Percentiles rank a stretch among this genome's conserved stretches.
phyloP scores from a whole-genome alignment of 2,888 invertebrate genomes.

The Cylloceria caligata region DNA sequence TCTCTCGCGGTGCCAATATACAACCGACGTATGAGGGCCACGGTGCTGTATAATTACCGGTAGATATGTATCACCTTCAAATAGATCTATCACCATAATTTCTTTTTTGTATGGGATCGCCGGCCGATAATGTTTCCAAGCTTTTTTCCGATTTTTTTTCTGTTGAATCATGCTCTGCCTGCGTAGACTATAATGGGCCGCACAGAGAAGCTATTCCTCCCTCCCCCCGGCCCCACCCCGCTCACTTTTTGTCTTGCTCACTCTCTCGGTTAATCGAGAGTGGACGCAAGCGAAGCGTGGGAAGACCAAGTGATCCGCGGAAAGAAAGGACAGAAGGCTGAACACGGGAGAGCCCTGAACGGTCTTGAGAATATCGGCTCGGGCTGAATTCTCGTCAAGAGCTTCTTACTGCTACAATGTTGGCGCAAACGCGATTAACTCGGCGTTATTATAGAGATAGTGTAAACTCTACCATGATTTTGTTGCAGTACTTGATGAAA shows the following conservation, averaged over 20 bases:
- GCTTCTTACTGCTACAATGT: slow-evolving; percentile 18
- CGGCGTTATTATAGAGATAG: neutral
- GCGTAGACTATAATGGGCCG: slow-evolving; percentile 35
- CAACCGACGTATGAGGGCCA: neutral
- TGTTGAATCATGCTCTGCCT: slow-evolving; percentile 55
- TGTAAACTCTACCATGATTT: neutral
- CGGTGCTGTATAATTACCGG: neutral
- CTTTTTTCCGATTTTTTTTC: slow-evolving; percentile 36
- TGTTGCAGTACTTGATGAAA: too few relatives aligned
- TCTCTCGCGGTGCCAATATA: too few relatives aligned
- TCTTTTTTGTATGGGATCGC: slow-evolving; percentile 11
- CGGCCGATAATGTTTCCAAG: slow-evolving; percentile 3
- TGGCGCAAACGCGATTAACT: slow-evolving; percentile 5
- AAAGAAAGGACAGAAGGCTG: slow-evolving; percentile 22
- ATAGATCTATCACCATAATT: slow-evolving; percentile 34
- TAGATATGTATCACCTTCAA: neutral
- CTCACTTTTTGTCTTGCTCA: neutral
- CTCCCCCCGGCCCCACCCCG: neutral
- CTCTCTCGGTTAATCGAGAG: slow-evolving; percentile 61
- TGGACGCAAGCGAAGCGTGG: slow-evolving; percentile 66
- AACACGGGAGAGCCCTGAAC: slow-evolving; percentile 21
- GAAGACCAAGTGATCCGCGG: slow-evolving; percentile 66
- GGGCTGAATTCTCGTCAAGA: neutral
- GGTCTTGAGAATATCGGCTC: slow-evolving; percentile 23
- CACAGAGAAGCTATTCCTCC: slow-evolving; percentile 17